These are phyloP conservation scores for Tychaedon coryphoeus DNA, from an alignment of 2,113 vertebrate genomes.

Conservation along the genomic window DNA sequence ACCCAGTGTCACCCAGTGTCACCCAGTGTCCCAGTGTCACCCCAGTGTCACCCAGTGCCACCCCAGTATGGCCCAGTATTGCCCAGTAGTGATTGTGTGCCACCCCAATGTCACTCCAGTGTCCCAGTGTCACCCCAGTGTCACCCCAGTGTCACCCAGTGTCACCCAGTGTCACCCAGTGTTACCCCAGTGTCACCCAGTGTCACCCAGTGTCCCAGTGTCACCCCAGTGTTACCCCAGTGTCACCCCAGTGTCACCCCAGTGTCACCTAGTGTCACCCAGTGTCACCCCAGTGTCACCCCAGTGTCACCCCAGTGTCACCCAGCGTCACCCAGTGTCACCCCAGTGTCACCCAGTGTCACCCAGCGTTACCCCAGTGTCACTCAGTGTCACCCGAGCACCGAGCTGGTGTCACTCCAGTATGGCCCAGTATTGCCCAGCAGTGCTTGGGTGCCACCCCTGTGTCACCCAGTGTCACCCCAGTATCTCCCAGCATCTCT, in stretches of 20 bases:
- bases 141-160: background rate
- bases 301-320: background rate
- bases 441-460: no score
- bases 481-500: background rate
- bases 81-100: no score
- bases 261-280: no score
- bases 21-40: background rate
- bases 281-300: background rate
- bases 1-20: background rate
- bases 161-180: background rate
- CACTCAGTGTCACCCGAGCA: accelerated
- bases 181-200: background rate
- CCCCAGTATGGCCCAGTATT: no score
- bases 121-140: background rate
- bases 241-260: background rate
- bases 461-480: no score
- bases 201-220: background rate
- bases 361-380: background rate
- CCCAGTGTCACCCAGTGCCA: background rate
- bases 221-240: no score
- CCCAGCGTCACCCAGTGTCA: background rate
- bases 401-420: accelerated
- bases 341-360: background rate
- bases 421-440: background rate
- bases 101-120: accelerated